Evolutionary conservation across 2,888 invertebrate genomes (phyloP).

Genomic region (Auanema freiburgensis): DNA sequence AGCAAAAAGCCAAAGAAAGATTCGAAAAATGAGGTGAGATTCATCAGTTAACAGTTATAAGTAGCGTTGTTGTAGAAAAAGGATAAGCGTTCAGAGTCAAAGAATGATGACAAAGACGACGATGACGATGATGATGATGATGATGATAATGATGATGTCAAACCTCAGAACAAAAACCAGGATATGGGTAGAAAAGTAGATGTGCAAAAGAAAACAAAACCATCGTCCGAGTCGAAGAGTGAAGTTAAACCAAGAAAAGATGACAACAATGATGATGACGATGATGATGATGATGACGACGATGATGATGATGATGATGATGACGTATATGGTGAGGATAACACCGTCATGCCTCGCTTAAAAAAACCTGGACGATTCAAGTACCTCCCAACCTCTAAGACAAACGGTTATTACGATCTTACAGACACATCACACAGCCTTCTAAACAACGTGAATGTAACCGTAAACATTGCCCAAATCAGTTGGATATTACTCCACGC

Average conservation of each 20-base stretch:
- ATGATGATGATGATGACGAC: slow-evolving; percentile 20
- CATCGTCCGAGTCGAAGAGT: slow-evolving; percentile 9
- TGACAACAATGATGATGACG: not conserved
- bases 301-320: slow-evolving; percentile 22
- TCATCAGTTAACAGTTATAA: no score
- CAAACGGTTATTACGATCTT: not conserved
- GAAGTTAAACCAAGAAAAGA: slow-evolving; percentile 21
- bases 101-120: slow-evolving; percentile 27
- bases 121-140: slow-evolving; percentile 35
- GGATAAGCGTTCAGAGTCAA: slow-evolving; percentile 6
- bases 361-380: not conserved
- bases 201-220: slow-evolving; percentile 22
- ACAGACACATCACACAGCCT: slow-evolving; percentile 3
- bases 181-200: slow-evolving; percentile 17
- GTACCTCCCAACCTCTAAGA: not conserved
- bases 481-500: slow-evolving; percentile 18
- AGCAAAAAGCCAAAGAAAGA: no score
- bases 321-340: not conserved
- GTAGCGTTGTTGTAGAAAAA: no score
- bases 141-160: slow-evolving; percentile 19
- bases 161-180: slow-evolving; percentile 17
- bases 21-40: no score
- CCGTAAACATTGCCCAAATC: slow-evolving; percentile 22
- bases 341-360: not conserved
- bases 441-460: slow-evolving; percentile 14